phyloP scores from a whole-genome alignment of 2,797 vertebrate genomes.

The Aulostomus chinensis region DNA sequence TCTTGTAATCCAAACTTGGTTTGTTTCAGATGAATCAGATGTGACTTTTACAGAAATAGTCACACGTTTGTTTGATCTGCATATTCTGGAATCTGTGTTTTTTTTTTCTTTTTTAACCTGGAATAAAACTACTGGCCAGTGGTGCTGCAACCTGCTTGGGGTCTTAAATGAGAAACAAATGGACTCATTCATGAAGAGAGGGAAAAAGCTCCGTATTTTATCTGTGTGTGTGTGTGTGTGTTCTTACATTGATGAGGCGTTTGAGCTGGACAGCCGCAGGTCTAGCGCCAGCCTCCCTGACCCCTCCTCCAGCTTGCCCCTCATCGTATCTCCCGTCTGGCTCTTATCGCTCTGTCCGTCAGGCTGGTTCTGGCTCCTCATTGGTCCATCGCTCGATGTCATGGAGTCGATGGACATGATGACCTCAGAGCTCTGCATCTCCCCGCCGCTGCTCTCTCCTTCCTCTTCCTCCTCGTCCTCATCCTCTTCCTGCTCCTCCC shows the following conservation, averaged over 20 bases:
- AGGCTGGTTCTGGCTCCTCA: slow-evolving; percentile 41
- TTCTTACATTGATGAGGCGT: slow-evolving; percentile 93
- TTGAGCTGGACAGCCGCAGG: slow-evolving; percentile 90
- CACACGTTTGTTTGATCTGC: too few species aligned
- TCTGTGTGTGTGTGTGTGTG: slow-evolving; percentile 2
- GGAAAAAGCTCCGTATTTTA: too few species aligned
- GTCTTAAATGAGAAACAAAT: too few species aligned
- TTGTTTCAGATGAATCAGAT: too few species aligned
- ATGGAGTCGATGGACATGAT: slow-evolving; percentile 85
- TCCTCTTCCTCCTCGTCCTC: slow-evolving; percentile 75
- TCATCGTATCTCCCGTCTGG: slow-evolving; percentile 75
- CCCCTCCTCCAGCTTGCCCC: slow-evolving; percentile 84
- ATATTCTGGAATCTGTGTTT: too few species aligned
- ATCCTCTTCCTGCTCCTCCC: slow-evolving; percentile 69
- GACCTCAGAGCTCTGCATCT: slow-evolving; percentile 85
- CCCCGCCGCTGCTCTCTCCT: slow-evolving; percentile 84
- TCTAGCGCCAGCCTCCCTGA: slow-evolving; percentile 90
- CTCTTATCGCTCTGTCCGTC: slow-evolving; percentile 38
- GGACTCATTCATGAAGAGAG: too few species aligned
- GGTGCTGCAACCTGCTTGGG: too few species aligned
- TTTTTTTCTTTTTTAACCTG: too few species aligned
- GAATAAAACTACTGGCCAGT: too few species aligned
- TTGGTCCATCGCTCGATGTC: slow-evolving; percentile 57
- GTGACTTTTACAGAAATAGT: too few species aligned
- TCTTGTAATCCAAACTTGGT: too few species aligned